Percentiles rank a stretch among this genome's conserved stretches.
These are phyloP conservation scores for Mongoloraphidia duomilia DNA, from an alignment of 2,888 invertebrate species.

Conservation along the genomic window DNA sequence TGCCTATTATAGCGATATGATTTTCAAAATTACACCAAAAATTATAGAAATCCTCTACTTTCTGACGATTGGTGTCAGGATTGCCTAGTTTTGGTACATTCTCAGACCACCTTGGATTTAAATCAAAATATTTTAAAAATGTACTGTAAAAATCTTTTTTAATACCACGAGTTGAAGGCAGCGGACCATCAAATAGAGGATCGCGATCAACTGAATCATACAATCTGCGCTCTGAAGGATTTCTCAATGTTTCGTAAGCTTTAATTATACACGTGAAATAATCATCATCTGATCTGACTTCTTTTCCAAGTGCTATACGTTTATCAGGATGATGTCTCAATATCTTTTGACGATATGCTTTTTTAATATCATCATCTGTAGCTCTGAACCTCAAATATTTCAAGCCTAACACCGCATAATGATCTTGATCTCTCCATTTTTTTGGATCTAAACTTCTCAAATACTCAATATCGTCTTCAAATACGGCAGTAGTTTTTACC, in stretches of 20 bases:
- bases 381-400: conserved; percentile 70
- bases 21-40: conserved; percentile 99
- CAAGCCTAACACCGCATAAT: conserved; percentile 90
- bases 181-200: conserved; percentile 77
- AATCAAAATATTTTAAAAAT: conserved; percentile 52
- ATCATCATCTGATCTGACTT: conserved; percentile 79
- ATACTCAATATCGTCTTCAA: conserved; percentile 66
- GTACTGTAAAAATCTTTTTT: conserved; percentile 67
- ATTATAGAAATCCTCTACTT: conserved; percentile 88
- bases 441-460: conserved; percentile 83
- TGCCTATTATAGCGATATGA: conserved; percentile 77
- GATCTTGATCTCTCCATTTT: conserved; percentile 96
- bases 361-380: conserved; percentile 83
- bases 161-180: conserved; percentile 62
- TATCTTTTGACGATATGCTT: conserved; percentile 81
- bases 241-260: conserved; percentile 86
- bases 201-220: conserved; percentile 98
- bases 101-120: conserved; percentile 84
- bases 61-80: conserved; percentile 58
- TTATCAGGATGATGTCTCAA: conserved; percentile 97
- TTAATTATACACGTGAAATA: conserved; percentile 98
- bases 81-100: conserved; percentile 71
- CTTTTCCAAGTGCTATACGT: conserved; percentile 79
- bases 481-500: conserved; percentile 31
- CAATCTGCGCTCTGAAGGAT: conserved; percentile 64